Conservation (phyloP, 2,888 invertebrate genomes). For the Enoplolaimus lenunculus region DNA sequence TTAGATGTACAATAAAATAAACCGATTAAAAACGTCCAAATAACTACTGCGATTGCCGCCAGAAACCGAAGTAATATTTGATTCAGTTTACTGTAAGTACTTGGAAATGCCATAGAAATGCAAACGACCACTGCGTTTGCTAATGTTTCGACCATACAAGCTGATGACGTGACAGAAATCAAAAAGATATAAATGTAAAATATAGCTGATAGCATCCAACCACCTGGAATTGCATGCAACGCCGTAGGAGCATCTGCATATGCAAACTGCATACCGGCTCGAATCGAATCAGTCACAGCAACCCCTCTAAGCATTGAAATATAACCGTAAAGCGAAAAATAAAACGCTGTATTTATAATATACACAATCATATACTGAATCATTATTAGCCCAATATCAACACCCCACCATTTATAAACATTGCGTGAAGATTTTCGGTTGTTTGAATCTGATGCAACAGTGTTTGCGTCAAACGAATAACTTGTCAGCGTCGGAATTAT, state of each 20-base stretch:
- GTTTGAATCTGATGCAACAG: background rate
- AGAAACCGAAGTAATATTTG: no score
- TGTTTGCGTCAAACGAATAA: background rate
- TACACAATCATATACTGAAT: background rate
- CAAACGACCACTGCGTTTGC: no score
- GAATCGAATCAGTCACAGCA: background rate
- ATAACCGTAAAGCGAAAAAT: background rate
- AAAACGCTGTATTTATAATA: background rate
- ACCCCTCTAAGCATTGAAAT: background rate
- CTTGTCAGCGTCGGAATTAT: background rate
- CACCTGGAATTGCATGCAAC: background rate
- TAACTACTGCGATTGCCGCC: no score
- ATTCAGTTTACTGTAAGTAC: no score
- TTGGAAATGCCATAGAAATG: no score
- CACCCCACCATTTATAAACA: background rate
- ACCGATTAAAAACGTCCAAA: no score
- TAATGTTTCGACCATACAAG: background rate
- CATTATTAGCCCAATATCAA: background rate
- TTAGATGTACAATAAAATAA: no score
- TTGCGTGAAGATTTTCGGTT: background rate
- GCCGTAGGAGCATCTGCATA: background rate
- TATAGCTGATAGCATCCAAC: background rate
- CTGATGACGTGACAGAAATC: background rate
- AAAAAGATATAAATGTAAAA: background rate
- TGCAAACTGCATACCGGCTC: background rate